A percentile compares a stretch with the other conserved stretches of the same genome.
Conservation (phyloP, 2,113 vertebrate genomes). For the Nothobranchius furzeri region DNA sequence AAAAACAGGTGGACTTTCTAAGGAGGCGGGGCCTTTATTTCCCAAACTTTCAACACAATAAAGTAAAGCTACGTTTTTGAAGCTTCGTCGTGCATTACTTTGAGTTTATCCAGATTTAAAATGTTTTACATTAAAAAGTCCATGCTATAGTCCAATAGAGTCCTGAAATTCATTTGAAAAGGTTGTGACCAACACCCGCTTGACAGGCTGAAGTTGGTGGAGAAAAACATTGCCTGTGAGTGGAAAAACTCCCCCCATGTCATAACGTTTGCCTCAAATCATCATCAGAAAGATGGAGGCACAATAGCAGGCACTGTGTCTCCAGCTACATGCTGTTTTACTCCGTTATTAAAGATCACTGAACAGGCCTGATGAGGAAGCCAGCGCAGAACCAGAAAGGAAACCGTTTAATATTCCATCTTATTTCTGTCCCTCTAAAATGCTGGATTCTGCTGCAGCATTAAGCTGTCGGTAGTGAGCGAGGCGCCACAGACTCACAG, state of each 20-base stretch:
- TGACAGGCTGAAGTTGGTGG: slow-evolving; percentile 60
- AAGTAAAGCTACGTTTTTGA: no score
- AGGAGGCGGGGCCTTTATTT: slow-evolving; percentile 1
- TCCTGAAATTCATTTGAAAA: no score
- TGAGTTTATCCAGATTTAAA: no score
- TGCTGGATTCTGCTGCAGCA: slow-evolving; percentile 64
- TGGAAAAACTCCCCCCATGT: slow-evolving; percentile 62
- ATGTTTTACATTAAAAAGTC: slow-evolving; percentile 10
- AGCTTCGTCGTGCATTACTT: no score
- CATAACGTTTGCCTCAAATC: slow-evolving; percentile 70
- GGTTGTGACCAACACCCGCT: slow-evolving; percentile 16
- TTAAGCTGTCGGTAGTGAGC: slow-evolving; percentile 72
- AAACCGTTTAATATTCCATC: slow-evolving; percentile 61
- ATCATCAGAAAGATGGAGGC: slow-evolving; percentile 46
- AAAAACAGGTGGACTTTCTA: slow-evolving; percentile 6
- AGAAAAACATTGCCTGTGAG: slow-evolving; percentile 32
- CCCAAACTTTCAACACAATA: not conserved
- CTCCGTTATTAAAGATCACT: slow-evolving; percentile 69
- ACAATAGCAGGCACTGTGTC: slow-evolving; percentile 65
- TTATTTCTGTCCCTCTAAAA: slow-evolving; percentile 59
- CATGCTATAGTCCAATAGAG: no score
- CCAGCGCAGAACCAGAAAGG: slow-evolving; percentile 50
- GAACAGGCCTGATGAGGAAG: slow-evolving; percentile 63
- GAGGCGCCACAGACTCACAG: slow-evolving; percentile 71
- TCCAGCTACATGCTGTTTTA: slow-evolving; percentile 21